Conservation (phyloP, 2,888 invertebrate genomes). For the Rhagium mordax region DNA sequence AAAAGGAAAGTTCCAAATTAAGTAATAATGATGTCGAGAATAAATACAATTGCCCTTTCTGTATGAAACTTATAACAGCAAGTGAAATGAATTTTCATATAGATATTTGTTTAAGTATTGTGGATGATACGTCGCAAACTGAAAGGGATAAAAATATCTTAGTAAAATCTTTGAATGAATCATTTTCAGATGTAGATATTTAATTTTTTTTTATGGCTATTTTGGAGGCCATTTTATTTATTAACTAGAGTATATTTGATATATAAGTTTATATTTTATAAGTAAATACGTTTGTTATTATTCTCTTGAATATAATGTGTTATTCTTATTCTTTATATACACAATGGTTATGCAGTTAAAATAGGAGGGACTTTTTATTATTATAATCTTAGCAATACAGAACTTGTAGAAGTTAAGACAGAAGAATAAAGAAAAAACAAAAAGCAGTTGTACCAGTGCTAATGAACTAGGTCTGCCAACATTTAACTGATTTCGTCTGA, state of each 20-base stretch:
- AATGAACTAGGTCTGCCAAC: too few relatives aligned
- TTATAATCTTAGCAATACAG: too few relatives aligned
- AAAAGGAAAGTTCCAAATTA: conserved; percentile 38
- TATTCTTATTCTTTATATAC: not conserved
- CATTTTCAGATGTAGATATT: conserved; percentile 35
- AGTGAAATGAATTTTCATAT: conserved; percentile 76
- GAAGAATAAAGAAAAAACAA: too few relatives aligned
- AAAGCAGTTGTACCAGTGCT: too few relatives aligned
- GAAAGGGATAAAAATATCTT: conserved; percentile 26
- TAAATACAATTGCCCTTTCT: conserved; percentile 75
- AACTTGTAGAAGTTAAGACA: too few relatives aligned
- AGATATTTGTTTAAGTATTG: conserved; percentile 68
- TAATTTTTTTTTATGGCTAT: conserved; percentile 14
- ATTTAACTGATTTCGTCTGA: too few relatives aligned
- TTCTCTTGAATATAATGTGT: not conserved
- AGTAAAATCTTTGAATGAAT: conserved; percentile 33
- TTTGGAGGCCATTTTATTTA: not conserved
- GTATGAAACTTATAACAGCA: conserved; percentile 72
- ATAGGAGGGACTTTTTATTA: too few relatives aligned
- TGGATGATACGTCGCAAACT: conserved; percentile 34
- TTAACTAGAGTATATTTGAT: too few relatives aligned
- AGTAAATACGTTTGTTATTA: not conserved
- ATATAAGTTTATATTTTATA: too few relatives aligned
- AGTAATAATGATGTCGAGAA: conserved; percentile 57
- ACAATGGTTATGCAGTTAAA: not conserved